These are phyloP conservation scores for Julus scandinavius DNA, from an alignment of 2,888 invertebrate genomes.

Conservation along the genomic window DNA sequence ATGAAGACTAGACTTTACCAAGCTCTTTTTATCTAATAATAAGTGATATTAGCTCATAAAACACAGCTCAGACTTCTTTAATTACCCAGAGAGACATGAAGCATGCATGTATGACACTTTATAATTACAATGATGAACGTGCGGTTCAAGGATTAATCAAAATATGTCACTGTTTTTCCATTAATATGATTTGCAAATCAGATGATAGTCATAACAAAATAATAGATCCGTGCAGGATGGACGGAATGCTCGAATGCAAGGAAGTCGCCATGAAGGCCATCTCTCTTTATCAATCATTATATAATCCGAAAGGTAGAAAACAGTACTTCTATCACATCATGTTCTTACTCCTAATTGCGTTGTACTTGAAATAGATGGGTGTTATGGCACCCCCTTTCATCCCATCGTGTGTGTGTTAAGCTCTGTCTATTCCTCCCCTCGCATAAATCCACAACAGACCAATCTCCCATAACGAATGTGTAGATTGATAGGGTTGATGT, in stretches of 20 bases:
- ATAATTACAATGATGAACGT: slow-evolving; percentile 19
- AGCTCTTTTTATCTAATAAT: background rate
- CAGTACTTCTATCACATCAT: slow-evolving; percentile 5
- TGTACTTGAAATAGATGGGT: slow-evolving; percentile 34
- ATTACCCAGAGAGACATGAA: background rate
- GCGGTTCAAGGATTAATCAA: slow-evolving; percentile 15
- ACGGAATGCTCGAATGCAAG: background rate
- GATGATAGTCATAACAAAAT: slow-evolving; percentile 30
- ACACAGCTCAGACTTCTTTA: background rate
- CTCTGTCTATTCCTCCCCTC: slow-evolving; percentile 15
- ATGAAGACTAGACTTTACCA: background rate
- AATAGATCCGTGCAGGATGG: slow-evolving; percentile 1
- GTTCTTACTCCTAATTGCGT: slow-evolving; percentile 30
- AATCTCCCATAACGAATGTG: slow-evolving; percentile 30
- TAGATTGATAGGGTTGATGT: slow-evolving; percentile 39
- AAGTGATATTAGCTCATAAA: background rate
- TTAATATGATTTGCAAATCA: slow-evolving; percentile 39
- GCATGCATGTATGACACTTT: background rate
- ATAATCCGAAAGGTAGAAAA: slow-evolving; percentile 39
- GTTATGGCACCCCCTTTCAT: slow-evolving; percentile 34
- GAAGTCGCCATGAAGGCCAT: slow-evolving; percentile 3
- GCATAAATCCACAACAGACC: slow-evolving; percentile 25
- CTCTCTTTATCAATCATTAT: slow-evolving; percentile 17
- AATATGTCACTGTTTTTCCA: slow-evolving; percentile 24
- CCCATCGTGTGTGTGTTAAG: slow-evolving; percentile 17